Evolutionary conservation across 1,140 invertebrate species (phyloP), one percentile per base, ranked within the genome.

Genomic region (Kradibia gibbosae): DNA sequence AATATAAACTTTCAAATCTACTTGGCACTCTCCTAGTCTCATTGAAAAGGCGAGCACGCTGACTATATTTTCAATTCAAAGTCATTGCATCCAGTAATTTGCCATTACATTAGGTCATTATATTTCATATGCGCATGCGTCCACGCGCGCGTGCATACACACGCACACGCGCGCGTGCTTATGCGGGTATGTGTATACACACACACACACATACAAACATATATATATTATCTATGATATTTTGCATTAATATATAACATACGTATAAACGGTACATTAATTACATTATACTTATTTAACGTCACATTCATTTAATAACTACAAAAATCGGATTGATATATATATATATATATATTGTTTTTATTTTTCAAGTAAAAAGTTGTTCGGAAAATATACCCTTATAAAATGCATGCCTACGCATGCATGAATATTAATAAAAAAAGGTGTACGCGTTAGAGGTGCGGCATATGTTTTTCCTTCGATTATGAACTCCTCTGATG

Each of bases 51-150:
- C 86, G 88, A 88, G 89, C 82, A 87, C 89, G 55, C 85, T 86
- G 82, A 84, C 86, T 89, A 90, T 87, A 84, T 88, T 73, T 89
- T 90, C 87, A 90, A 90, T 90, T 90, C 88, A 88, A 85, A 86
- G 88, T 89, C 89, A 90, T 90, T 90, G 88, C 88, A 89, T 89
- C 83, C 78, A 87, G 85, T 87, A 85, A 78, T 82, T 86, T 81
- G 81, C 62, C 72, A 81, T 86, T 86, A 86, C 57, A 42, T 50
- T 85, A 82, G 83, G 82, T 82, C 83, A 87, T 88, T 88, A n/a
- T n/a, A n/a, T n/a, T n/a, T n/a, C n/a, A n/a, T n/a, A n/a, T n/a
- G n/a, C n/a, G n/a, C n/a, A n/a, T n/a, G n/a, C n/a, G n/a, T n/a
- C n/a, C n/a, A n/a, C n/a, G n/a, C n/a, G n/a, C n/a, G n/a, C n/a